A percentile compares a stretch with the other conserved stretches of the same genome.
phyloP scores from a whole-genome alignment of 2,888 invertebrate genomes.

The Agrochola macilenta region DNA sequence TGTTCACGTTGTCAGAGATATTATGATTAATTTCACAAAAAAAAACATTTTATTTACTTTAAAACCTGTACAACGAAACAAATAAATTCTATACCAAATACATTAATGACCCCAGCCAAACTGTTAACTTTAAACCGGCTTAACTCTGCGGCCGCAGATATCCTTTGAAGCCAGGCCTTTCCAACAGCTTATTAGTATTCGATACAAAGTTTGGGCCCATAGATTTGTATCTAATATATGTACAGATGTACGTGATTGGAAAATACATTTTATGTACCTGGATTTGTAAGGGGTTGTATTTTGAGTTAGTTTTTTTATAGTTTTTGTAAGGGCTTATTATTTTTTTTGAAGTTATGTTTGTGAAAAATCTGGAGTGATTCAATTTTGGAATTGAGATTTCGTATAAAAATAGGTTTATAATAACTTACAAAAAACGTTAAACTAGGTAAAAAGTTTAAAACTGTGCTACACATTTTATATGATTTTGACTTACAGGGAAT shows the following conservation, averaged over 20 bases:
- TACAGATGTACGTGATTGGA: slow-evolving; percentile 76
- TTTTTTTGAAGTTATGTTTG: background rate
- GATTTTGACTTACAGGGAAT: background rate
- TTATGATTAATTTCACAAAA: background rate
- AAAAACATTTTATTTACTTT: background rate
- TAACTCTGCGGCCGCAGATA: slow-evolving; percentile 62
- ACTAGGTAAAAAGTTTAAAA: background rate
- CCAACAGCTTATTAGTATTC: slow-evolving; percentile 85
- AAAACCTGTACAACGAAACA: background rate
- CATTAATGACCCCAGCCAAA: slow-evolving; percentile 44
- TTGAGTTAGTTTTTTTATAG: background rate
- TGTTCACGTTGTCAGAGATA: background rate
- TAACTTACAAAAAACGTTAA: background rate
- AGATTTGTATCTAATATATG: slow-evolving; percentile 85
- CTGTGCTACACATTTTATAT: background rate
- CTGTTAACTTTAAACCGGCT: slow-evolving; percentile 49
- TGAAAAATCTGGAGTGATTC: background rate
- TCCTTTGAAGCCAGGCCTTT: slow-evolving; percentile 77
- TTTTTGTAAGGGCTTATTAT: slow-evolving; percentile 9
- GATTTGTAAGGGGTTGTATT: slow-evolving; percentile 17
- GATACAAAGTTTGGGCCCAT: slow-evolving; percentile 81
- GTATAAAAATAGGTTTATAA: background rate
- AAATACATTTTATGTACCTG: slow-evolving; percentile 68
- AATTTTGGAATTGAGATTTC: no score
- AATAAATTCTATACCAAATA: slow-evolving; percentile 25